Evolutionary conservation across 2,797 vertebrate genomes (phyloP), one percentile per base, ranked within the genome.

Genomic region (Lutjanus campechanus): DNA sequence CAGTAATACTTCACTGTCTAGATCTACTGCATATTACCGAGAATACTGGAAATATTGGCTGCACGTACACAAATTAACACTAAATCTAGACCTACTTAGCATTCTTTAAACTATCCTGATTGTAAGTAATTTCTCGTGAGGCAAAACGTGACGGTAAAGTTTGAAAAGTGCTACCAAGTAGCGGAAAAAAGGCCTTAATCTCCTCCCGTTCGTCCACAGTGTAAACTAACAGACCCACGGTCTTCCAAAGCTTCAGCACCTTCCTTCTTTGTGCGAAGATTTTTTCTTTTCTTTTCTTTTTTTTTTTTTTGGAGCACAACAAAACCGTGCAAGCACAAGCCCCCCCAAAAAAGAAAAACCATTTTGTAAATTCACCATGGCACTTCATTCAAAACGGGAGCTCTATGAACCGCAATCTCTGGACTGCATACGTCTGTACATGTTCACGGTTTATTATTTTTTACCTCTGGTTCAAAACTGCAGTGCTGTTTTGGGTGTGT

Each of bases 321-420:
- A 76, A 87, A 87, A 75, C 62, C 19, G 72, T 80, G 78, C 62
- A 77, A 88, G 69, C 71, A 60, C 75, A 63, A 77, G 29, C 58
- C 73, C 78, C 62, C 56, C 54, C 51, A 11, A 3, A 17, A 17
- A 49, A 84, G 74, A 81, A 25, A 85, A 85, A 83, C 50, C 66
- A 67, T 63, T 79, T 36, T 73, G 56, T 73, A 86, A 86, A 71
- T 69, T 91, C 83, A 86, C 75, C 85, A 85, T 93, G 91, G 92
- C 91, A 93, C 92, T 91, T 93, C 79, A 87, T 79, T 90, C 64
- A 86, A 75, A 85, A 85, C 41, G 67, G 76, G 77, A 86, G 79
- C 75, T 78, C 83, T 81, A 71, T 79, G 77, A 85, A 77, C 78
- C 71, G 79, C 69, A 60, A 58, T 67, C 59, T 9, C 69, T 73